Evolutionary conservation across 2,797 vertebrate species (phyloP).

Genomic region (Anguilla anguilla): DNA sequence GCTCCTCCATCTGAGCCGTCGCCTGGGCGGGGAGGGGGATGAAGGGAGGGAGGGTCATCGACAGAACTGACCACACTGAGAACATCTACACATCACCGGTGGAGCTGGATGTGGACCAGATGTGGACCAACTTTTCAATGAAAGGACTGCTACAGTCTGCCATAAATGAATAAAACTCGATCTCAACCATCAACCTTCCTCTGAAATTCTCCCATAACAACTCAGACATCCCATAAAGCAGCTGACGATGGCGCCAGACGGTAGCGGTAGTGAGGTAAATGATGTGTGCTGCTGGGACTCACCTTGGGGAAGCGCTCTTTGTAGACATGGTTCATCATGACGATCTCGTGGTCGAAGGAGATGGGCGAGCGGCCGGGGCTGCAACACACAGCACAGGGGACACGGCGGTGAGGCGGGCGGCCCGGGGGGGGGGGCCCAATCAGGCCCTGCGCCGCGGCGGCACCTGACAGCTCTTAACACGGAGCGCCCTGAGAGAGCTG

Average conservation of each 20-base stretch:
- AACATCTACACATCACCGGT: not conserved
- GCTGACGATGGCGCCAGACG: not conserved
- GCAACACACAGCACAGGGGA: slow-evolving; percentile 31
- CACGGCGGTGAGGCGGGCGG: not conserved
- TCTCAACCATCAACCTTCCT: not conserved
- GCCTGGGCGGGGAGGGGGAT: slow-evolving; percentile 68
- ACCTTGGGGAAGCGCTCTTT: slow-evolving; percentile 99
- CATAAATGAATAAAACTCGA: not conserved
- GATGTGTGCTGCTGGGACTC: slow-evolving; percentile 43
- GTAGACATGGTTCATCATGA: slow-evolving; percentile 99
- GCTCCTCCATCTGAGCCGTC: slow-evolving; percentile 96
- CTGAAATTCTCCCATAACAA: not conserved
- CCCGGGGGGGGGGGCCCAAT: not conserved
- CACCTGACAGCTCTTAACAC: not conserved
- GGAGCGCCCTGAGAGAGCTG: not conserved
- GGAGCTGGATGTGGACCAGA: not conserved
- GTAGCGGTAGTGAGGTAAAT: too few species aligned
- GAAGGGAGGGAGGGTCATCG: slow-evolving; percentile 34
- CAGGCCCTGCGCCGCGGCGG: too few species aligned
- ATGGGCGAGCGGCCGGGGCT: slow-evolving; percentile 94
- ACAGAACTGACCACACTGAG: not conserved
- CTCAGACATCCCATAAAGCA: not conserved
- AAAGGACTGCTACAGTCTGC: not conserved
- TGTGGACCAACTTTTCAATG: not conserved
- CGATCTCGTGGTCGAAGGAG: slow-evolving; percentile 96